phyloP scores from a whole-genome alignment of 2,888 invertebrate species.

The Lasius platythorax region DNA sequence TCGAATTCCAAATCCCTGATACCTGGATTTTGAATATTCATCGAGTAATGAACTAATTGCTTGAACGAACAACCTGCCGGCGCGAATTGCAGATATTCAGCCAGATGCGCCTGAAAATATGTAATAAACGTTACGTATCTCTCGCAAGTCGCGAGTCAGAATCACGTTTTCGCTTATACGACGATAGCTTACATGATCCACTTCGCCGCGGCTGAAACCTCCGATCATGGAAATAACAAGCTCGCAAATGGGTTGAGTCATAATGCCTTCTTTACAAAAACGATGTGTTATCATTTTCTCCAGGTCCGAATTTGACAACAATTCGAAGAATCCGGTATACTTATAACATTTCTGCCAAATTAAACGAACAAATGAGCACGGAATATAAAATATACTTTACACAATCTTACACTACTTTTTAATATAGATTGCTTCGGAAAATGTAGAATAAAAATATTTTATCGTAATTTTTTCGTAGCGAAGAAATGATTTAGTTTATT shows the following conservation, averaged over 20 bases:
- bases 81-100: conserved; percentile 14
- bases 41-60: conserved; percentile 51
- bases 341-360: conserved; percentile 28
- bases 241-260: conserved; percentile 88
- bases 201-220: conserved; percentile 88
- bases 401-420: background rate
- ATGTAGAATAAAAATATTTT: background rate
- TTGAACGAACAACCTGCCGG: conserved; percentile 59
- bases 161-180: background rate
- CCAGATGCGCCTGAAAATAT: conserved; percentile 28
- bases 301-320: conserved; percentile 87
- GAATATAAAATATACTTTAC: background rate
- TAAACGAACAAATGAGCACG: background rate
- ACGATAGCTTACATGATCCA: conserved; percentile 85
- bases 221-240: conserved; percentile 89
- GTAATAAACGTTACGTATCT: background rate
- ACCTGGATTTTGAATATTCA: conserved; percentile 49
- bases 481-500: background rate
- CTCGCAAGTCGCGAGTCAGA: background rate
- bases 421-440: background rate
- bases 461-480: background rate
- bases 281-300: conserved; percentile 84
- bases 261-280: conserved; percentile 87
- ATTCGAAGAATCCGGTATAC: conserved; percentile 85
- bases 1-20: background rate